Evolutionary conservation across 2,113 vertebrate genomes (phyloP).

Genomic region (Cebidichthys violaceus): DNA sequence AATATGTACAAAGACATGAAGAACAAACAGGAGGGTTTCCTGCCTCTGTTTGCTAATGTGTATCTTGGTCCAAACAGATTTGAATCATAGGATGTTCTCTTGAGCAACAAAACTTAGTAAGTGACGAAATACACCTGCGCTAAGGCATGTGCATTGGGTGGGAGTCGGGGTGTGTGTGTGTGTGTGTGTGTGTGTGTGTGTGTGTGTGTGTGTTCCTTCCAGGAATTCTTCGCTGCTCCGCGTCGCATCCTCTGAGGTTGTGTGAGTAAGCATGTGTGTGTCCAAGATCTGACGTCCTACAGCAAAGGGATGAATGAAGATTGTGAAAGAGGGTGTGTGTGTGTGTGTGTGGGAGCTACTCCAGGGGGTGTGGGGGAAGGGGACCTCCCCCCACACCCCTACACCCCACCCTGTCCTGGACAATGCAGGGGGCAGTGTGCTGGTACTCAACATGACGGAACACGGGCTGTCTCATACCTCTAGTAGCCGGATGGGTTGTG

Average conservation of each 20-base stretch:
- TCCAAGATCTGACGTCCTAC: constrained; percentile 48
- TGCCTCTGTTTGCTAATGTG: constrained; percentile 43
- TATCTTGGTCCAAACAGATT: constrained; percentile 29
- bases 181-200: constrained; percentile 6
- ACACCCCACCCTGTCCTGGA: constrained; percentile 47
- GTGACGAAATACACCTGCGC: constrained; percentile 7
- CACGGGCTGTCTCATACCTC: constrained; percentile 50
- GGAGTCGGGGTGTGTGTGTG: not conserved
- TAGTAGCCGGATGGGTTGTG: constrained; percentile 58
- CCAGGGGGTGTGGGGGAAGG: constrained; percentile 14
- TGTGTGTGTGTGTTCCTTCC: constrained; percentile 74
- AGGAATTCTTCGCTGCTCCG: constrained; percentile 73
- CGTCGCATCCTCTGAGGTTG: constrained; percentile 52
- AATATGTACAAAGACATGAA: constrained; percentile 58
- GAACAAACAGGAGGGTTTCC: constrained; percentile 62
- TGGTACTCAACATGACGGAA: constrained; percentile 29
- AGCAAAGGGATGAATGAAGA: constrained; percentile 44
- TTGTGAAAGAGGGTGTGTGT: constrained; percentile 28
- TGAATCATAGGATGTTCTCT: constrained; percentile 47
- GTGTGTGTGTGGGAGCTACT: constrained; percentile 4
- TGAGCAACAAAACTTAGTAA: constrained; percentile 22
- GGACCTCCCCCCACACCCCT: constrained; percentile 11
- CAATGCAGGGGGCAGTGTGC: constrained; percentile 58
- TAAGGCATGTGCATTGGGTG: not conserved
- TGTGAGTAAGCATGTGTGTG: constrained; percentile 54